A percentile compares a stretch with the other conserved stretches of the same genome.
These are phyloP conservation scores for Listronotus oregonensis DNA, from an alignment of 1,140 invertebrate genomes.

Conservation along the genomic window DNA sequence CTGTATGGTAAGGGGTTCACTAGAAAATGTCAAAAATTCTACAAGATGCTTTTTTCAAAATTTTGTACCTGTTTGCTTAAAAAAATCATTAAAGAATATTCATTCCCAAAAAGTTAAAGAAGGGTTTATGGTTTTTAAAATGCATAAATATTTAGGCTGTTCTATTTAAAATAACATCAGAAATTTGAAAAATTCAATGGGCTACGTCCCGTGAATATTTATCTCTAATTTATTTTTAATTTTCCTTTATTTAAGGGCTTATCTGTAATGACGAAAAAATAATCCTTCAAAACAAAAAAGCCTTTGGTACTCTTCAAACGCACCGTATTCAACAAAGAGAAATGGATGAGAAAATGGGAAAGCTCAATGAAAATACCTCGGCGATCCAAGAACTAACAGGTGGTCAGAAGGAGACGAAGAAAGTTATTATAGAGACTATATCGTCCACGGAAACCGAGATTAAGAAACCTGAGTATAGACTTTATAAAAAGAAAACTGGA, in stretches of 20 bases:
- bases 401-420: conserved; percentile 51
- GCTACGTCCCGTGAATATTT: too few species aligned
- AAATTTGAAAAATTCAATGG: too few species aligned
- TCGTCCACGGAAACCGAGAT: conserved; percentile 35
- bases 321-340: conserved; percentile 74
- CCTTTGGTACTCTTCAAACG: conserved; percentile 72
- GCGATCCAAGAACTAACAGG: conserved; percentile 56
- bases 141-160: too few species aligned
- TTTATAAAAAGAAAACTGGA: conserved; percentile 53
- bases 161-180: too few species aligned
- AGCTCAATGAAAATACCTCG: conserved; percentile 22
- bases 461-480: conserved; percentile 53
- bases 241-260: conserved; percentile 50
- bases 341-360: conserved; percentile 59
- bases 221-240: too few species aligned
- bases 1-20: too few species aligned
- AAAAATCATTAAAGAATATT: too few species aligned
- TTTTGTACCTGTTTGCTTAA: too few species aligned
- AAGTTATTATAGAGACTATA: conserved; percentile 45
- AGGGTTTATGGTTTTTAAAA: too few species aligned
- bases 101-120: too few species aligned
- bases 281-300: conserved; percentile 65
- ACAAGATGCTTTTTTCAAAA: too few species aligned
- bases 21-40: too few species aligned
- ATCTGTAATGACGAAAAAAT: conserved; percentile 66